Conservation (phyloP, 2,888 invertebrate species). For the Clistopyga incitator region DNA sequence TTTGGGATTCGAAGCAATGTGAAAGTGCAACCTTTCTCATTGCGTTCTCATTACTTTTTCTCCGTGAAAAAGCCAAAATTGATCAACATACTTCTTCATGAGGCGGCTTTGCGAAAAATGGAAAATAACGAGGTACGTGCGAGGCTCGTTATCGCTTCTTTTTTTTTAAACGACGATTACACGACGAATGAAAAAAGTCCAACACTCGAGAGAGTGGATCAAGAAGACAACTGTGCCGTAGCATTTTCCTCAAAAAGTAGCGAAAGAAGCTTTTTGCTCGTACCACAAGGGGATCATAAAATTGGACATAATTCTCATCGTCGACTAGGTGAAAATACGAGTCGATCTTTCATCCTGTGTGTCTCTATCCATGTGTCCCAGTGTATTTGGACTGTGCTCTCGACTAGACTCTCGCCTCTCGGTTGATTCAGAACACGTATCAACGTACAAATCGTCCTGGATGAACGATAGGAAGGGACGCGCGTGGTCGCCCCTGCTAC, state of each 20-base stretch:
- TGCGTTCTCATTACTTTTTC: no score
- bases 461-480: conserved; percentile 56
- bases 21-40: no score
- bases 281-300: conserved; percentile 71
- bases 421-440: conserved; percentile 74
- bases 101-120: no score
- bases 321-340: conserved; percentile 57
- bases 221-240: background rate
- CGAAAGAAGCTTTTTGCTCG: conserved; percentile 33
- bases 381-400: conserved; percentile 32
- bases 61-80: no score
- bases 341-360: conserved; percentile 44
- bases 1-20: no score
- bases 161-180: no score
- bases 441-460: conserved; percentile 74
- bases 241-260: conserved; percentile 39
- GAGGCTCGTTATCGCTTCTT: no score
- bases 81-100: no score
- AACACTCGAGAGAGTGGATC: background rate
- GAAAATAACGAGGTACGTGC: no score
- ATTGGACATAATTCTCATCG: conserved; percentile 73
- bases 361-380: conserved; percentile 37
- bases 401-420: conserved; percentile 67
- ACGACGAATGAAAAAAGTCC: no score
- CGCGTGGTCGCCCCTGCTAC: conserved; percentile 32